Evolutionary conservation across 2,888 invertebrate species (phyloP), one percentile per base, ranked within the genome.

Genomic region (Phaedon cochleariae): DNA sequence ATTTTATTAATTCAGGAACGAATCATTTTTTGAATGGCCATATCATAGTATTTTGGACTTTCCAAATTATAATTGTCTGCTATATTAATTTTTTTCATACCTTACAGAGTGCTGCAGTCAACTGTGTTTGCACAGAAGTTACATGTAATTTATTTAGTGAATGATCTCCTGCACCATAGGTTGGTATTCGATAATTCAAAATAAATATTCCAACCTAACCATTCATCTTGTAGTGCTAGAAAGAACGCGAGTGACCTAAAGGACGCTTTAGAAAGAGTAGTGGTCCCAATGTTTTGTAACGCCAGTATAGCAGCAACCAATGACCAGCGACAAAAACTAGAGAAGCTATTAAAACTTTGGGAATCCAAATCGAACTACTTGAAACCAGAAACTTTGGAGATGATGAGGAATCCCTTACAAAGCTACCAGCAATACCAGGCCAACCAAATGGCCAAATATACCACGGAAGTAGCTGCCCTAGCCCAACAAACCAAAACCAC

Each of bases 81-180:
- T n/a, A n/a, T n/a, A n/a, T n/a, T n/a, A n/a, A n/a, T 41, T 64
- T 62, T 63, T 41, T 46, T 29, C 41, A 18, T 59, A 54, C 51
- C 12, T 63, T 86, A 73, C 79, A 90, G 90, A 82, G 88, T 90
- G 29, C 87, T 88, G 70, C 87, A 88, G 73, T 87, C 87, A 62
- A 85, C 85, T 53, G 89, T 91, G 53, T 98, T 98, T 87, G 90
- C 92, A 73, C 93, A 95, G 85, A 94, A 97, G 84, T 90, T 99
- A 64, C 98, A 99, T 87, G 91, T 99, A 83, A 96, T 99, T 83
- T 99, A 99, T 87, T 89, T 99, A 80, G 94, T 99, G 78, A 99
- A 99, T 86, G 98, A 99, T 88, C 94, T 99, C 69, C 88, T 99
- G 59, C 98, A 98, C 85, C 97, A 98, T 85, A 96, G 95, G 95